Percentiles rank a stretch among this genome's conserved stretches.
phyloP scores from a whole-genome alignment of 2,797 vertebrate genomes.

The Orestias chungarensis region DNA sequence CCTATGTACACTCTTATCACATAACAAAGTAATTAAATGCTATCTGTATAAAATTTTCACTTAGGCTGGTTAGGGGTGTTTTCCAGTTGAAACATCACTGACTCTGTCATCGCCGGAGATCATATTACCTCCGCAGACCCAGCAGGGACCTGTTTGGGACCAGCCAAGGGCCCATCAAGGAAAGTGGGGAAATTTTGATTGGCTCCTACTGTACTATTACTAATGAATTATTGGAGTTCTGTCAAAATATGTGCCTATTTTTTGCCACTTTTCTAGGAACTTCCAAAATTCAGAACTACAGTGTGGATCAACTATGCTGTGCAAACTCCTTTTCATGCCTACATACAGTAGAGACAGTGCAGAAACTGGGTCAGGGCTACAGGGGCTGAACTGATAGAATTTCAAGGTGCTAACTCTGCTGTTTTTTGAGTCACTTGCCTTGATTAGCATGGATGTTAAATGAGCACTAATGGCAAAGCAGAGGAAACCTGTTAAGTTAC shows the following conservation, averaged over 20 bases:
- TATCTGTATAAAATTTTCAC: too few relatives aligned
- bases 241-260: background rate
- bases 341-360: conserved; percentile 21
- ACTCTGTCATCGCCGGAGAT: too few relatives aligned
- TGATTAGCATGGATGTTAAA: conserved; percentile 45
- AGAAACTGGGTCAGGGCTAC: conserved; percentile 57
- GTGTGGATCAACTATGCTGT: conserved; percentile 21
- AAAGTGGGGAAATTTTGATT: too few relatives aligned
- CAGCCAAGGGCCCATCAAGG: too few relatives aligned
- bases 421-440: conserved; percentile 33
- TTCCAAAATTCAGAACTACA: conserved; percentile 13
- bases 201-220: too few relatives aligned
- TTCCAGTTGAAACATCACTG: too few relatives aligned
- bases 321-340: conserved; percentile 9
- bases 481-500: conserved; percentile 19
- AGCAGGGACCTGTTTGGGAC: too few relatives aligned
- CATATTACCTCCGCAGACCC: too few relatives aligned
- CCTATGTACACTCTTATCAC: too few relatives aligned
- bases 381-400: conserved; percentile 54
- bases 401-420: conserved; percentile 17
- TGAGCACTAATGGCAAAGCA: conserved; percentile 28
- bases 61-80: too few relatives aligned
- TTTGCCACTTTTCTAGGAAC: conserved; percentile 12
- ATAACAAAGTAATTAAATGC: too few relatives aligned
- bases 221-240: background rate